Conservation (phyloP, 2,888 invertebrate genomes). For the Ochropleura plecta region DNA sequence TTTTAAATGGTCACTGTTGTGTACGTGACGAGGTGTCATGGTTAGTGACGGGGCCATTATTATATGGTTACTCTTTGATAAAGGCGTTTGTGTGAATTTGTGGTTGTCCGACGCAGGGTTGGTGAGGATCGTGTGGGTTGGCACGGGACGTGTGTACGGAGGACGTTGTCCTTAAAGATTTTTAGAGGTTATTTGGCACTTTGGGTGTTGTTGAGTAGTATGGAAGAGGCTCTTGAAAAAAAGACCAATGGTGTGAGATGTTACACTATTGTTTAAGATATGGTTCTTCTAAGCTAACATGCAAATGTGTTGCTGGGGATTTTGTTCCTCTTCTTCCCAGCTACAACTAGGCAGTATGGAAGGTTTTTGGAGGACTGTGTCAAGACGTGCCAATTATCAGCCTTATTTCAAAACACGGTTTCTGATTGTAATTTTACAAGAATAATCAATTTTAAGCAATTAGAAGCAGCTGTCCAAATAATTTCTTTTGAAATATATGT, state of each 20-base stretch:
- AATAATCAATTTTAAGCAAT: not conserved
- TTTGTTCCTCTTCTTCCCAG: no score
- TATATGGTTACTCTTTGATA: constrained; percentile 73
- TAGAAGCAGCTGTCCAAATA: not conserved
- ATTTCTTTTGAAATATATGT: not conserved
- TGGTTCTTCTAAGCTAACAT: no score
- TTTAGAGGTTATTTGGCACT: not conserved
- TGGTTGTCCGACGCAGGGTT: constrained; percentile 18
- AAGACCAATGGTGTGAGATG: no score
- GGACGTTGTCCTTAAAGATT: not conserved
- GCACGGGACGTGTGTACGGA: not conserved
- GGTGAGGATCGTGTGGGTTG: not conserved
- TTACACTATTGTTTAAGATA: no score
- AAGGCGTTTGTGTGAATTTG: constrained; percentile 49
- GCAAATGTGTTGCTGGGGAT: no score
- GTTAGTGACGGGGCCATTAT: constrained; percentile 80
- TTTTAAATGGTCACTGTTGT: constrained; percentile 82
- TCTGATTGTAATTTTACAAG: no score
- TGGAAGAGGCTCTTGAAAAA: not conserved
- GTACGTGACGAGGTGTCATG: constrained; percentile 78
- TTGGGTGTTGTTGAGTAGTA: not conserved
- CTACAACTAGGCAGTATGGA: no score
- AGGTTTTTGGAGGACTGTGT: no score
- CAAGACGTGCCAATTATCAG: no score
- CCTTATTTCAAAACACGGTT: no score